These are phyloP conservation scores for Porphyrio hochstetteri DNA, from an alignment of 2,113 vertebrate species.

Conservation along the genomic window DNA sequence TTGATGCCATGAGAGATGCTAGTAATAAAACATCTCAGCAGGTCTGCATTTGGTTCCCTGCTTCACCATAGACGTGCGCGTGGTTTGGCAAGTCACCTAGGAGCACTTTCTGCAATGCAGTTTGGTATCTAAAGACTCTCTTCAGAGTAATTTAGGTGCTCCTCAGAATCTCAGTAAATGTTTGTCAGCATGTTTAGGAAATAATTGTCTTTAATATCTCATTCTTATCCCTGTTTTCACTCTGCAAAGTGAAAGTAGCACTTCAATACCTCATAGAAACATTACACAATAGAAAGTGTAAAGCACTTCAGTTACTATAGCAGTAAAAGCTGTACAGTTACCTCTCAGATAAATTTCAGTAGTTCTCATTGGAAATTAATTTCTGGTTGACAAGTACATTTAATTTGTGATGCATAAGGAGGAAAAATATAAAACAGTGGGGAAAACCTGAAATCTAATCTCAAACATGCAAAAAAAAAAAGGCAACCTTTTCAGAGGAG, in stretches of 20 bases:
- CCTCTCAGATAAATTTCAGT: background rate
- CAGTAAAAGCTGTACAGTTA: background rate
- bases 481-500: background rate
- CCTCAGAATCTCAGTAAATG: background rate
- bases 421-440: background rate
- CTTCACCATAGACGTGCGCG: background rate
- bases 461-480: background rate
- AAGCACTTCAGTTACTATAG: background rate
- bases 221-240: background rate
- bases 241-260: background rate
- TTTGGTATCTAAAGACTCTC: background rate
- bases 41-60: background rate
- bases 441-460: background rate
- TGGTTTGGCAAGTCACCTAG: background rate
- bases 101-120: background rate
- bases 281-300: background rate
- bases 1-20: background rate
- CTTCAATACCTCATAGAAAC: background rate
- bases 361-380: background rate
- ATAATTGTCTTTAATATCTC: background rate
- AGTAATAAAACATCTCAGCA: background rate
- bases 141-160: background rate
- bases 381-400: background rate
- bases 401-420: conserved; percentile 1
- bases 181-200: background rate